phyloP scores from a whole-genome alignment of 2,113 vertebrate genomes.

The Mesembrinibis cayennensis region DNA sequence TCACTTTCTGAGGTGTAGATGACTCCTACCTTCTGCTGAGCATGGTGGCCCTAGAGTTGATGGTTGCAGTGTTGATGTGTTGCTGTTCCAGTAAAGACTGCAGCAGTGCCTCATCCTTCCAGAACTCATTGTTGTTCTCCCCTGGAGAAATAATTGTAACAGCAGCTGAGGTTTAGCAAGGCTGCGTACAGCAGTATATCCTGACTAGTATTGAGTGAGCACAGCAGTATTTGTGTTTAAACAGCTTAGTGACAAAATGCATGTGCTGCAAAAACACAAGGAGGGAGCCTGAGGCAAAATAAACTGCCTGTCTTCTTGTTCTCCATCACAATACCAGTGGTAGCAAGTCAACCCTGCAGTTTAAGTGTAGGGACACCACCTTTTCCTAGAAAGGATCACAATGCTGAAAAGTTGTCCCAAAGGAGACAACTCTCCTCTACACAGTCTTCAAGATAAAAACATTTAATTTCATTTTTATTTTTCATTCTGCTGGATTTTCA shows the following conservation, averaged over 20 bases:
- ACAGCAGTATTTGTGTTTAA: neutral
- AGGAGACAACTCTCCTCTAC: neutral
- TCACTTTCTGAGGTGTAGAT: neutral
- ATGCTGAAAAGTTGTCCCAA: neutral
- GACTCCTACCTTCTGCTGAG: neutral
- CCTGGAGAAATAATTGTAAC: neutral
- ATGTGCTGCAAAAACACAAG: neutral
- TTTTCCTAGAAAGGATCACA: neutral
- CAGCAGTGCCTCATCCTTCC: neutral
- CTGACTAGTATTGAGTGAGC: neutral
- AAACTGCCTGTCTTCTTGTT: neutral
- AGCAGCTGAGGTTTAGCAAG: neutral
- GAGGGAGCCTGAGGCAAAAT: neutral
- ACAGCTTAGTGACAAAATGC: neutral
- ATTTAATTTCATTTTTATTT: neutral
- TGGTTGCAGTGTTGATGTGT: neutral
- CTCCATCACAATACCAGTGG: neutral
- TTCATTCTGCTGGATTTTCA: neutral
- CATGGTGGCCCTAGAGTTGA: neutral
- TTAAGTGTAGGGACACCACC: neutral
- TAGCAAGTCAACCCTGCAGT: neutral
- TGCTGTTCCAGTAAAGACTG: neutral
- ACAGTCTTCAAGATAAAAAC: neutral
- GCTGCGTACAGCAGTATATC: neutral
- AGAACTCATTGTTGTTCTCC: neutral